phyloP scores from a whole-genome alignment of 1,140 invertebrate species.

The Pseudomyrmex cubaensis region DNA sequence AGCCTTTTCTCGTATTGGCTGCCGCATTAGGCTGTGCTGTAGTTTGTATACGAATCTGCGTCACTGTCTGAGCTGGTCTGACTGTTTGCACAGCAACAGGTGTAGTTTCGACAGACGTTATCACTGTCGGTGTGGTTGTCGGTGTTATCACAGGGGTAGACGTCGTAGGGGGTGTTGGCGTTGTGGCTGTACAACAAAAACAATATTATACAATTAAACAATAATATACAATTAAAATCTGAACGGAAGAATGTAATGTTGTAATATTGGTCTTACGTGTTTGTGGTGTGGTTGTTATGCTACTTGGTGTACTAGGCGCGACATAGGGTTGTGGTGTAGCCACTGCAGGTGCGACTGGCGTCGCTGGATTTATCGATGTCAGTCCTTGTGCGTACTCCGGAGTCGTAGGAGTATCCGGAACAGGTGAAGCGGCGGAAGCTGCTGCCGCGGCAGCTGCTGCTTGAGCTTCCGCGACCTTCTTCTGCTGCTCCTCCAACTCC shows the following conservation, averaged over 20 bases:
- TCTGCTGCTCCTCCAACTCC: slow-evolving; percentile 93
- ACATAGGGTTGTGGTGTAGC: slow-evolving; percentile 76
- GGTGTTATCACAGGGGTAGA: slow-evolving; percentile 77
- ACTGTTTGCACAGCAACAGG: slow-evolving; percentile 82
- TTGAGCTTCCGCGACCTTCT: slow-evolving; percentile 88
- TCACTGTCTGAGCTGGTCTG: slow-evolving; percentile 84
- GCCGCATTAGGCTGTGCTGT: slow-evolving; percentile 84
- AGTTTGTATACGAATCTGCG: slow-evolving; percentile 86
- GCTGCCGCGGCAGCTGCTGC: slow-evolving; percentile 84
- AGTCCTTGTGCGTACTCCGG: slow-evolving; percentile 93
- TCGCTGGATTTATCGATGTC: slow-evolving; percentile 84
- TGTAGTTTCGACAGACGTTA: slow-evolving; percentile 77
- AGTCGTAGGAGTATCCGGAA: slow-evolving; percentile 85
- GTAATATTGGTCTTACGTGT: slow-evolving; percentile 72
- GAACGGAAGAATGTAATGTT: background rate
- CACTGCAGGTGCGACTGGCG: slow-evolving; percentile 71
- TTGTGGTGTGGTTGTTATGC: slow-evolving; percentile 73
- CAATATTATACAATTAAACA: too few relatives aligned
- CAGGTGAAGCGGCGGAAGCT: slow-evolving; percentile 81
- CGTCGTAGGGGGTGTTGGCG: slow-evolving; percentile 71
- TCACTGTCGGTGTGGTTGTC: slow-evolving; percentile 76
- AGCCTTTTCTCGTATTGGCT: slow-evolving; percentile 88
- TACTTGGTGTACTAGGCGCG: slow-evolving; percentile 77
- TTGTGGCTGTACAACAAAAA: slow-evolving; percentile 73
- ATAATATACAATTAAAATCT: slow-evolving; percentile 46